These are phyloP conservation scores for Oncopeltus fasciatus DNA, from an alignment of 1,140 invertebrate species.

Conservation along the genomic window DNA sequence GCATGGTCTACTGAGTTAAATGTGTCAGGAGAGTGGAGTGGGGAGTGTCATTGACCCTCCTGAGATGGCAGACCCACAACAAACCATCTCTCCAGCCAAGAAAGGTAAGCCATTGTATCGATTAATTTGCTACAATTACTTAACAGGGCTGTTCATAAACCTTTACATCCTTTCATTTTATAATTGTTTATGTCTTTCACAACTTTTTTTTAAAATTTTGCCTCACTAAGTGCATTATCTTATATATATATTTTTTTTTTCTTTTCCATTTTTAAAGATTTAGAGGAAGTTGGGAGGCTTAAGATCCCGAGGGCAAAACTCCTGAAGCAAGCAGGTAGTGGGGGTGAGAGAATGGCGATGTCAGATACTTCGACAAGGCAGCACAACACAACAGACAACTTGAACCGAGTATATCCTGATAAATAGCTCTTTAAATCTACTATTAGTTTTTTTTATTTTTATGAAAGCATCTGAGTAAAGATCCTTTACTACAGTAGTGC, in stretches of 20 bases:
- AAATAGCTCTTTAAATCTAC: neutral
- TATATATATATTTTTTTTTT: neutral
- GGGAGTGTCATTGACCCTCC: constrained; percentile 15
- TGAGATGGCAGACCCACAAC: constrained; percentile 16
- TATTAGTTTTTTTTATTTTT: neutral
- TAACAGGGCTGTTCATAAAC: no score
- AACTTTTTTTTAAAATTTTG: no score
- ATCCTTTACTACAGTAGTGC: constrained; percentile 18
- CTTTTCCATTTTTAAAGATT: constrained; percentile 2
- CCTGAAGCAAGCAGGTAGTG: neutral
- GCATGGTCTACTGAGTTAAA: neutral
- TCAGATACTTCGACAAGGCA: neutral
- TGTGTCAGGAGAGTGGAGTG: constrained; percentile 2
- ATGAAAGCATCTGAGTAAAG: neutral
- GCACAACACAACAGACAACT: neutral
- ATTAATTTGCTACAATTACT: no score
- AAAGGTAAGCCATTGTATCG: constrained; percentile 13
- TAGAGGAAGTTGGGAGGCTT: constrained; percentile 13
- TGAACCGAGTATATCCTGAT: neutral
- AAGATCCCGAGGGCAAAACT: constrained; percentile 15
- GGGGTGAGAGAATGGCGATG: neutral
- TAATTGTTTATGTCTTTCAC: no score
- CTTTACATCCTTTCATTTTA: no score
- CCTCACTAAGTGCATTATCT: neutral
- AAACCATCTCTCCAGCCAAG: constrained; percentile 6